These are phyloP conservation scores for Coenobita brevimanus DNA, from an alignment of 1,140 invertebrate species.

Conservation along the genomic window DNA sequence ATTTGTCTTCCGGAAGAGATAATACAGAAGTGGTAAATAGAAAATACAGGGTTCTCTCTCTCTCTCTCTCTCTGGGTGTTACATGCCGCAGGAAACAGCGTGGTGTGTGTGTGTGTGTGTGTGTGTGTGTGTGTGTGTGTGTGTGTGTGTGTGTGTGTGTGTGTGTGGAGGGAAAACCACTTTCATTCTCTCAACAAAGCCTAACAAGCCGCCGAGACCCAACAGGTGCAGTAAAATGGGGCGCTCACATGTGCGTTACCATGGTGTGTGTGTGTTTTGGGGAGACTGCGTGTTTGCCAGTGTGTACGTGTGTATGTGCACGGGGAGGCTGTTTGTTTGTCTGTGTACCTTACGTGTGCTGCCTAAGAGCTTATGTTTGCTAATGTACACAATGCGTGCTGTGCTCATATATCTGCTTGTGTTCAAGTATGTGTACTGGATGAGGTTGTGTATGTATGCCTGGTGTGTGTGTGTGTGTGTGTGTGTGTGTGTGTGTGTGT, in stretches of 20 bases:
- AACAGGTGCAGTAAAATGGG: not conserved
- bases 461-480: no score
- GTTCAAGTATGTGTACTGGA: no score
- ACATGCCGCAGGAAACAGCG: no score
- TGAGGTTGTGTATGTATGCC: no score
- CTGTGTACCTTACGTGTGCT: not conserved
- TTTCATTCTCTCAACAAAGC: no score
- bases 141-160: constrained; percentile 6
- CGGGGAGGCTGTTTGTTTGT: not conserved
- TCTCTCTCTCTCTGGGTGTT: constrained; percentile 11
- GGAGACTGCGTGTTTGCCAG: not conserved
- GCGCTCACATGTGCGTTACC: not conserved
- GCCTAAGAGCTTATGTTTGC: not conserved
- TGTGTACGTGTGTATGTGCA: not conserved
- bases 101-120: constrained; percentile 3
- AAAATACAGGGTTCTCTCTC: not conserved
- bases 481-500: no score
- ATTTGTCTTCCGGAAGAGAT: not conserved
- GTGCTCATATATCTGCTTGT: not conserved
- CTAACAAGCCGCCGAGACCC: no score
- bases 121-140: constrained; percentile 15
- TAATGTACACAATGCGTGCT: not conserved
- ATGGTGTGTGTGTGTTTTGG: not conserved
- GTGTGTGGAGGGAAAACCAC: not conserved
- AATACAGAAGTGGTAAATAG: not conserved